phyloP scores from a whole-genome alignment of 2,797 vertebrate species.

The Alectoris magna region DNA sequence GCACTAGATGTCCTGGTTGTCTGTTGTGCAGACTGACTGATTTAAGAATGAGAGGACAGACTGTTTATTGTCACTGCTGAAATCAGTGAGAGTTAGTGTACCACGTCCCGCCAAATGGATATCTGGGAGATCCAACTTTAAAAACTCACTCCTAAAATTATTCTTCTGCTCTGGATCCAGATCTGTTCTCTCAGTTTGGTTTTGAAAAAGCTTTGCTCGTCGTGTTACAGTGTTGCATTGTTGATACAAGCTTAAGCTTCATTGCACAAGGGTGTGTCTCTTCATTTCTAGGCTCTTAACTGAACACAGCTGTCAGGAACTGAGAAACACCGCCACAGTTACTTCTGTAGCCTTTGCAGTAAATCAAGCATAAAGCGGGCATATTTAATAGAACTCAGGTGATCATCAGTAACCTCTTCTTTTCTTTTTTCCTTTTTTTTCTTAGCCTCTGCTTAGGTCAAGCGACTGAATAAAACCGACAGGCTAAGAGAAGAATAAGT shows the following conservation, averaged over 20 bases:
- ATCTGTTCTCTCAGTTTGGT: not conserved
- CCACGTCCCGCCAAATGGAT: not conserved
- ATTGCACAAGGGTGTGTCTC: not conserved
- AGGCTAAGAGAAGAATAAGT: not conserved
- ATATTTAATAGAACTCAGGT: not conserved
- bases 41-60: not conserved
- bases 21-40: not conserved
- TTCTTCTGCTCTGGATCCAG: not conserved
- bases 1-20: not conserved
- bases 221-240: not conserved
- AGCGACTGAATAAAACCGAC: not conserved
- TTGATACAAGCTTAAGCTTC: not conserved
- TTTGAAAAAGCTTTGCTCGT: not conserved
- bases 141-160: slow-evolving; percentile 1
- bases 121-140: not conserved
- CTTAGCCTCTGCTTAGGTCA: not conserved
- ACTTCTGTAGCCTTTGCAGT: not conserved
- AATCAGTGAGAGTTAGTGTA: not conserved
- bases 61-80: not conserved
- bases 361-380: not conserved
- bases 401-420: not conserved
- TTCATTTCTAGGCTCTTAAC: not conserved
- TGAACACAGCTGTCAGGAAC: not conserved
- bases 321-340: not conserved
- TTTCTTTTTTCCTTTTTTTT: not conserved